Base-by-base conservation (phyloP, 2,888 invertebrate genomes). In the Ecdyonurus torrentis region DNA sequence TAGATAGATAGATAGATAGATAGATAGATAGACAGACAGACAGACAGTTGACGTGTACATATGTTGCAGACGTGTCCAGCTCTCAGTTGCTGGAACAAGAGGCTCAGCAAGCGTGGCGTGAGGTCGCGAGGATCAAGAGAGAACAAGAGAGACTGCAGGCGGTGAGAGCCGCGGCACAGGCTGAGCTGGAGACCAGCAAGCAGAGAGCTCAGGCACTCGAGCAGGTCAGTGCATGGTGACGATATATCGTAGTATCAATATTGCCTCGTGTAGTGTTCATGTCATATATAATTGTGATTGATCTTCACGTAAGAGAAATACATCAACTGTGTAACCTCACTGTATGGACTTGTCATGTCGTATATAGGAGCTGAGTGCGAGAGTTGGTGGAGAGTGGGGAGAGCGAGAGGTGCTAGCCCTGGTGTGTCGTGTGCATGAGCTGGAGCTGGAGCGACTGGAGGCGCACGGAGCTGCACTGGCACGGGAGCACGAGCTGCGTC, bases 391-490 rank as follows among this genome's bases (percentile, higher is more conserved):
- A 65, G 89, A 91, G 62, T 55, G 55, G 55, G 92, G 95, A 67
- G 95, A 97, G 76, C 81, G 90, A 55, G 96, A 97, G 73, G 83
- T 96, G 63, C 75, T 92, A 64, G 86, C 89, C 23, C 78, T 97
- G 60, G 85, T 97, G 73, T 90, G 93, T 70, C 83, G 91, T 67
- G 93, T 96, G 52, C 95, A 96, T 72, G 91, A 94, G 75, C 78
- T 95, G 63, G 96, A 96, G 76, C 93, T 95, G 0, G 92, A 94
- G 74, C 96, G 93, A 77, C 84, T 91, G 76, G 93, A 94, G 69
- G 78, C 94, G 69, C 92, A 93, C 75, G 91, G 92, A 1, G 89
- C 91, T 71, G 79, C 91, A 50, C 79, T 94, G 63, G 86, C 91
- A 59, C 81, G 91, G 23, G 89, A 91, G 69, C 91, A 92, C 70